Conservation (phyloP, 64 coral and sea anemone genomes). For the Hydrozoanthus tunicans region DNA sequence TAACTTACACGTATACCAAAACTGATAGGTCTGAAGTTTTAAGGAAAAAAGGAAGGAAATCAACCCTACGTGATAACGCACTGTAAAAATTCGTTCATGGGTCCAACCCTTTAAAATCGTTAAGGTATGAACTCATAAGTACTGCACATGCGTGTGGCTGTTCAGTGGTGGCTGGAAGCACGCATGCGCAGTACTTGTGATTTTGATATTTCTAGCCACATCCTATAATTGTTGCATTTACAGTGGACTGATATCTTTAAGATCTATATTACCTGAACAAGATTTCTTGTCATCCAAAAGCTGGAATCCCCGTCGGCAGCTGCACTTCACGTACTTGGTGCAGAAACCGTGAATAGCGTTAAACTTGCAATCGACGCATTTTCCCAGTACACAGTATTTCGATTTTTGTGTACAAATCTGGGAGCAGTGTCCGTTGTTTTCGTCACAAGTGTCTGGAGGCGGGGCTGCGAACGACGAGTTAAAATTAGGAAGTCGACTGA, state of each 20-base stretch:
- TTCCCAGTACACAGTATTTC: constrained; percentile 59
- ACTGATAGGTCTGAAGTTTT: no score
- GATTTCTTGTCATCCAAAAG: constrained; percentile 58
- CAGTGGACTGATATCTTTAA: not conserved
- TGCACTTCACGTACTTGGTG: constrained; percentile 60
- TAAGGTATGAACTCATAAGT: no score
- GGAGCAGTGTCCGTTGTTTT: constrained; percentile 58
- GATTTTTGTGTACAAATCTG: constrained; percentile 59
- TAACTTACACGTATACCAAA: no score
- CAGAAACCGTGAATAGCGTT: constrained; percentile 57
- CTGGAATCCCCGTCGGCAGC: constrained; percentile 62
- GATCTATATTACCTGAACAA: constrained; percentile 45
- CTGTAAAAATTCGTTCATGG: no score
- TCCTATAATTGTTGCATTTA: no score
- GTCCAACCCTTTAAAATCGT: no score
- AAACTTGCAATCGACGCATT: constrained; percentile 63
- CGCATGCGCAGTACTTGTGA: no score
- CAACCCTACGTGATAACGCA: no score
- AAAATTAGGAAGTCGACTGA: not conserved
- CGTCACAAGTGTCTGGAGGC: constrained; percentile 47
- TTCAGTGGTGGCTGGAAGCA: no score
- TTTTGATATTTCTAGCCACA: no score
- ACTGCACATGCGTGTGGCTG: no score
- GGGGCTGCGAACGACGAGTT: constrained; percentile 40
- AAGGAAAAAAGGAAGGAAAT: no score